A percentile compares a stretch with the other conserved stretches of the same genome.
Evolutionary conservation across 2,113 vertebrate species (phyloP).

Genomic region (Myrmecophaga tridactyla): DNA sequence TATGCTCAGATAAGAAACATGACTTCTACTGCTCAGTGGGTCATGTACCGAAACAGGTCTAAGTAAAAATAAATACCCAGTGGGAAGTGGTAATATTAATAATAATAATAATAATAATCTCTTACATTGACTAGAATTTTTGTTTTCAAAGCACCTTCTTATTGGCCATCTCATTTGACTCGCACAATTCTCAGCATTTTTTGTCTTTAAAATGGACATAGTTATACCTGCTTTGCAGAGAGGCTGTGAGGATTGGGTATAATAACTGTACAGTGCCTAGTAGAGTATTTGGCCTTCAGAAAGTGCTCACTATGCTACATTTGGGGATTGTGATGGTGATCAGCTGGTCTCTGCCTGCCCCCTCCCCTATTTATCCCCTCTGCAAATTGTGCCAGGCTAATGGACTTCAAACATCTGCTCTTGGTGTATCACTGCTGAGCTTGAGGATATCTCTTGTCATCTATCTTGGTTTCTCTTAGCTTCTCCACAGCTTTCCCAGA

Average conservation of each 20-base stretch:
- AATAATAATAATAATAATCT: not conserved
- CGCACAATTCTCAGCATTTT: not conserved
- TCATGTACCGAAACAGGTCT: not conserved
- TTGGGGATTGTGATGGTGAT: not conserved
- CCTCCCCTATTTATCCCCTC: not conserved
- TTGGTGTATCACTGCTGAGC: not conserved
- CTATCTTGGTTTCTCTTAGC: not conserved
- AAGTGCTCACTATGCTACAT: not conserved
- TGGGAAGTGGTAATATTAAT: not conserved
- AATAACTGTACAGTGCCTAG: not conserved
- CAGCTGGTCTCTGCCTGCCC: not conserved
- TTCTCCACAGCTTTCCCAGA: not conserved
- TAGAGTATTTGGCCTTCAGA: not conserved
- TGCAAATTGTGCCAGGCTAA: not conserved
- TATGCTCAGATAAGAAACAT: not conserved
- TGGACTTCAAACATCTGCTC: not conserved
- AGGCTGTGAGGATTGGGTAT: not conserved
- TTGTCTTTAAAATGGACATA: not conserved
- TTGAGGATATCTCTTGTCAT: not conserved
- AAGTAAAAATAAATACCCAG: not conserved
- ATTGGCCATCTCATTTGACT: not conserved
- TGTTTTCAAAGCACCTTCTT: not conserved
- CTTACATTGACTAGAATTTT: slow-evolving; percentile 25
- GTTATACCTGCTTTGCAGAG: not conserved
- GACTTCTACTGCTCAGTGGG: not conserved